phyloP scores from a whole-genome alignment of 2,888 invertebrate species.

The Agrochola circellaris region DNA sequence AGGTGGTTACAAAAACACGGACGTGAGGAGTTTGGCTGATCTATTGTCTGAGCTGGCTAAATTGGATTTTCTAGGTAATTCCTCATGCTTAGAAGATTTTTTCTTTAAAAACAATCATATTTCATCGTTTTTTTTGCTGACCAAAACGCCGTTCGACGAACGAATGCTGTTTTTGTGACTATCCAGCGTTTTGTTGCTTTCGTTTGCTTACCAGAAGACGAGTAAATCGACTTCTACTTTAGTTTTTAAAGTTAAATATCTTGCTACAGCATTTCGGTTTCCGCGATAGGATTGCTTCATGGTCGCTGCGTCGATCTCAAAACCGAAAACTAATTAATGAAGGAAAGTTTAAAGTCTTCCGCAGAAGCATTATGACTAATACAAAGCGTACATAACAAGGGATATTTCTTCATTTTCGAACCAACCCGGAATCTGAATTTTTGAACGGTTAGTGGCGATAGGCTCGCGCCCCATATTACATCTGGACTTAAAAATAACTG shows the following conservation, averaged over 20 bases:
- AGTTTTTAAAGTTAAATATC: conserved; percentile 3
- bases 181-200: conserved; percentile 6
- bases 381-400: not conserved
- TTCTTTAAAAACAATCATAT: conserved; percentile 15
- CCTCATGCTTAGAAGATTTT: conserved; percentile 21
- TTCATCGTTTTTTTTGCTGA: conserved; percentile 28
- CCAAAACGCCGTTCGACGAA: not conserved
- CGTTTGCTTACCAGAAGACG: conserved; percentile 10
- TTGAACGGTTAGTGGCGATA: not conserved
- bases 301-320: conserved; percentile 6
- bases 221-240: conserved; percentile 12
- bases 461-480: not conserved
- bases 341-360: conserved; percentile 15
- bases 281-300: conserved; percentile 1
- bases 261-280: conserved; percentile 11
- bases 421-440: not conserved
- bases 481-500: not conserved
- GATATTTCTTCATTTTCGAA: not conserved
- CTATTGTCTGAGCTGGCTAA: conserved; percentile 28
- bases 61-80: conserved; percentile 44
- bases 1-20: conserved; percentile 55
- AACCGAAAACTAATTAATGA: conserved; percentile 9
- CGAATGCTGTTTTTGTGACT: conserved; percentile 15
- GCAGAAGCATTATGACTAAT: not conserved
- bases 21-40: conserved; percentile 48